Percentiles rank a stretch among this genome's conserved stretches.
phyloP scores from a whole-genome alignment of 2,797 vertebrate species.

The Poecilia gillii region DNA sequence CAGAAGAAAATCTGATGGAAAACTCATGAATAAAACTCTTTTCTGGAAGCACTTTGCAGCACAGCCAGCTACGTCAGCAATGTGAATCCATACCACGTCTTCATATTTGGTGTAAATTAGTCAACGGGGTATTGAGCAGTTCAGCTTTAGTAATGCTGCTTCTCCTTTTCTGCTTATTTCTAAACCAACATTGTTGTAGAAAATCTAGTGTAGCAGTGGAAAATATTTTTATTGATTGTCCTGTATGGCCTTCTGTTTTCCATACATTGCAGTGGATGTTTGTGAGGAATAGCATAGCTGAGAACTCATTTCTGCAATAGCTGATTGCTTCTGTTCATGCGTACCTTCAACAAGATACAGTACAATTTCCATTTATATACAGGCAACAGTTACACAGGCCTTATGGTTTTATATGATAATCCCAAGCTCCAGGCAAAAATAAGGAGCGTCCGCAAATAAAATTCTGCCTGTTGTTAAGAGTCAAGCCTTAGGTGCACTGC shows the following conservation, averaged over 20 bases:
- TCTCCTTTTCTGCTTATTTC: background rate
- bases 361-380: slow-evolving; percentile 13
- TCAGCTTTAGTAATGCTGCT: background rate
- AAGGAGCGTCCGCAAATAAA: background rate
- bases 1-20: background rate
- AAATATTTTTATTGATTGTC: background rate
- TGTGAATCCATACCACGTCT: background rate
- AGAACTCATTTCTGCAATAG: background rate
- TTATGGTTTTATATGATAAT: slow-evolving; percentile 10
- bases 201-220: background rate
- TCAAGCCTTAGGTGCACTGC: background rate
- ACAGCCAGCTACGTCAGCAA: background rate
- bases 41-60: background rate
- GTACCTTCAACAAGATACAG: background rate
- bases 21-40: background rate
- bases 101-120: background rate
- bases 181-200: background rate
- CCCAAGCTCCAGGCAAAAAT: slow-evolving; percentile 7
- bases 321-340: background rate
- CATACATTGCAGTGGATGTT: background rate
- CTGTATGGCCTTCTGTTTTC: background rate
- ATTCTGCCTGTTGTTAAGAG: background rate
- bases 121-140: background rate
- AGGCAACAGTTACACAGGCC: background rate
- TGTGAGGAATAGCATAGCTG: background rate